These are phyloP conservation scores for Melanargia galathea DNA, from an alignment of 2,888 invertebrate species.

Conservation along the genomic window DNA sequence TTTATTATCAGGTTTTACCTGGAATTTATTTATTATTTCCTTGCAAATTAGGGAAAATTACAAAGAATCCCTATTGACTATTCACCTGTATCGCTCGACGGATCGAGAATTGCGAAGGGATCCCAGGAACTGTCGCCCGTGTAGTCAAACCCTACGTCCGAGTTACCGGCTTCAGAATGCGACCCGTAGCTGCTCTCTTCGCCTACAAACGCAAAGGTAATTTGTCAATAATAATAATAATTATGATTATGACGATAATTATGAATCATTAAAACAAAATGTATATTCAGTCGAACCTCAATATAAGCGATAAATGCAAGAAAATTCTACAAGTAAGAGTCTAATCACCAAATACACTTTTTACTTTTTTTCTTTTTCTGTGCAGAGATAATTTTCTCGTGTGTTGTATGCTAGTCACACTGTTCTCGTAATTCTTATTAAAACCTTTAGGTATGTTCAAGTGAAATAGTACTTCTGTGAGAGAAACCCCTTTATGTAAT, in stretches of 20 bases:
- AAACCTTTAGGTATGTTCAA: too few species aligned
- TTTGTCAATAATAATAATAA: background rate
- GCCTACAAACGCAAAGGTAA: conserved; percentile 53
- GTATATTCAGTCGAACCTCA: background rate
- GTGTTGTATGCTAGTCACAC: too few species aligned
- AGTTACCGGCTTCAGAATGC: conserved; percentile 86
- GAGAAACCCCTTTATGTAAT: too few species aligned
- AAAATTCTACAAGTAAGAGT: too few species aligned
- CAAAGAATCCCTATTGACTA: background rate
- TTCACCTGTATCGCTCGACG: conserved; percentile 90
- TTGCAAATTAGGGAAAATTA: too few species aligned
- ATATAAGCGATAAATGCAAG: background rate
- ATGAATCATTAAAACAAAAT: background rate
- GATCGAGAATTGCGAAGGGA: conserved; percentile 88
- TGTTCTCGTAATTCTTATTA: too few species aligned
- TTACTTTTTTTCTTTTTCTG: too few species aligned
- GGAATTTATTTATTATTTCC: too few species aligned
- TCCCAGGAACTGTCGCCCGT: conserved; percentile 84
- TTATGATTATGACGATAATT: background rate
- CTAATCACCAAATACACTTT: too few species aligned
- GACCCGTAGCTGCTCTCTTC: conserved; percentile 93
- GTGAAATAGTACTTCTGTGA: too few species aligned
- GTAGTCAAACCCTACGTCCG: conserved; percentile 74
- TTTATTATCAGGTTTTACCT: too few species aligned
- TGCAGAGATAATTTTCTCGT: too few species aligned